Base-by-base conservation (phyloP, 2,888 invertebrate genomes). In the Amphipyra tragopoginis region DNA sequence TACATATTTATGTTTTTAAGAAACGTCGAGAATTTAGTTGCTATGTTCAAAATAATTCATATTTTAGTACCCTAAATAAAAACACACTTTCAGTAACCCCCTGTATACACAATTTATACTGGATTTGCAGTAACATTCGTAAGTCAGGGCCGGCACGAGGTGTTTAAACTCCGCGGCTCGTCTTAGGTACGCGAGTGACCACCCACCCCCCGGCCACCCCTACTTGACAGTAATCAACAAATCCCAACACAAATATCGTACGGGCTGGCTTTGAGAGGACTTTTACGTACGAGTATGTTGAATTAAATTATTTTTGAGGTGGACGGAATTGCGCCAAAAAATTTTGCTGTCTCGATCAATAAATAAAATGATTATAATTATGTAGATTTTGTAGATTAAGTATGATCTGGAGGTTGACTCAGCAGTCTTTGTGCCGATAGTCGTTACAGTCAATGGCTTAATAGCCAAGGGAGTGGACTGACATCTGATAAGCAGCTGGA, bases 141-240 rank as follows among this genome's bases (percentile, higher is more conserved):
- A 85, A 85, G 85, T 83, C 85, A 82, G 83, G 81, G 85, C 79
- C 81, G 79, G 82, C 82, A 85, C 83, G 88, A 91, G 89, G 91
- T 91, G 91, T 88, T 88, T 86, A 87, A 89, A 86, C 85, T 83
- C 81, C 71, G 79, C 84, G 82, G 76, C 77, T 83, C 80, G 86
- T 85, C 77, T 79, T 77, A 89, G 90, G 90, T 92, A 91, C 88
- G 88, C 90, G 90, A 90, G 90, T 90, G 78, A 87, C 82, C 81
- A 72, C 72, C 64, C 70, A 38, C 44, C 33, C 45, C 67, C 59
- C 34, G 38, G 39, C 10, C 34, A 34, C 14, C 60, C 45, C 70
- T 43, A 72, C 80, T 78, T 71, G 80, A 73, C 74, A 76, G 79
- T 81, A 83, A 83, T 85, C 83, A 82, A 84, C 81, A 80, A 85